These are phyloP conservation scores for Monodelphis domestica DNA, from an alignment of 2,797 vertebrate species.

Conservation along the genomic window DNA sequence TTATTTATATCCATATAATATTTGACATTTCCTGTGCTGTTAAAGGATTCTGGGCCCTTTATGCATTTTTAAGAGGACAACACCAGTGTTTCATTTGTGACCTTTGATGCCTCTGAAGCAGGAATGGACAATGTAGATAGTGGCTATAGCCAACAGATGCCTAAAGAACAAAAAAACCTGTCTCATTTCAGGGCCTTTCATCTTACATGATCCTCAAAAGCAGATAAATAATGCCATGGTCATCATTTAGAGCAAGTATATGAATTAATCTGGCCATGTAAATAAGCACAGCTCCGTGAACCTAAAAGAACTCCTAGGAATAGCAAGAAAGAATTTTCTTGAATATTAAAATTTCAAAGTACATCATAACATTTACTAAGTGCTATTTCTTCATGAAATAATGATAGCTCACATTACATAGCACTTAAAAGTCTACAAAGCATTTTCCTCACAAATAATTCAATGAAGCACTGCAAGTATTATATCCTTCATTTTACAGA, in stretches of 20 bases:
- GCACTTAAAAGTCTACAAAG: background rate
- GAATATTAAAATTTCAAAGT: constrained; percentile 56
- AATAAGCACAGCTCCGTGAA: background rate
- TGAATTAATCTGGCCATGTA: constrained; percentile 17
- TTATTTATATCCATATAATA: constrained; percentile 82
- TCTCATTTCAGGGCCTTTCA: constrained; percentile 53
- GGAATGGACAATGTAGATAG: constrained; percentile 38
- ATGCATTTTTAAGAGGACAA: constrained; percentile 67
- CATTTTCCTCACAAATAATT: background rate
- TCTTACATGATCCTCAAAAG: constrained; percentile 54
- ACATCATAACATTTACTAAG: constrained; percentile 36
- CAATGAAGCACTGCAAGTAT: background rate
- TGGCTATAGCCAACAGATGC: constrained; percentile 68
- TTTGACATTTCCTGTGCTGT: constrained; percentile 81
- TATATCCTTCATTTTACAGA: background rate
- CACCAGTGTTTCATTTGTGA: constrained; percentile 60
- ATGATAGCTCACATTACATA: background rate
- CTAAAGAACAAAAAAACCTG: constrained; percentile 55
- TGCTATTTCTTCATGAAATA: constrained; percentile 48
- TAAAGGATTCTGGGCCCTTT: constrained; percentile 75
- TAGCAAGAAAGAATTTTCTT: constrained; percentile 47
- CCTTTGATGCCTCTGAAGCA: constrained; percentile 66
- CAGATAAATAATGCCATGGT: constrained; percentile 31
- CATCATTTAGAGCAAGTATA: background rate
- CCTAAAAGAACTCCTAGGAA: constrained; percentile 28